phyloP scores from a whole-genome alignment of 2,888 invertebrate species.

The Lymantria monacha region DNA sequence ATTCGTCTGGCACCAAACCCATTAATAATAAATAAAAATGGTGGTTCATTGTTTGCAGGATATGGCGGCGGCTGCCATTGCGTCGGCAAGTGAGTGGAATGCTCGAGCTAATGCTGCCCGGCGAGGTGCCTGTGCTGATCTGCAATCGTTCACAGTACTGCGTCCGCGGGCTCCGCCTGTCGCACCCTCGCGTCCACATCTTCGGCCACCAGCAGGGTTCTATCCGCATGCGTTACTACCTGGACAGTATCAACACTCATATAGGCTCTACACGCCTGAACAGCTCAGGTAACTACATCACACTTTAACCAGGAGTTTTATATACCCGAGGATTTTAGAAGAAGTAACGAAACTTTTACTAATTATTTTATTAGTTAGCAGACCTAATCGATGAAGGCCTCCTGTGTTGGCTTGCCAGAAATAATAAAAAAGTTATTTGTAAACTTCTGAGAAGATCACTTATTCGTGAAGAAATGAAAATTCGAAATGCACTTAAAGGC shows the following conservation, averaged over 20 bases:
- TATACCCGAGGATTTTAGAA: neutral
- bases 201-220: conserved; percentile 79
- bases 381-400: too few relatives aligned
- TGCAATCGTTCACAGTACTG: conserved; percentile 94
- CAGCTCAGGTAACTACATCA: conserved; percentile 84
- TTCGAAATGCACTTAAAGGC: too few relatives aligned
- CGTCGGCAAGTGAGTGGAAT: conserved; percentile 95
- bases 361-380: too few relatives aligned
- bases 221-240: conserved; percentile 97
- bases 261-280: conserved; percentile 88
- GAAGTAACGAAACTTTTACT: neutral
- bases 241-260: conserved; percentile 97
- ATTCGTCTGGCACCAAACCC: too few relatives aligned
- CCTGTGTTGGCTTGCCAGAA: too few relatives aligned
- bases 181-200: conserved; percentile 38
- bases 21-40: too few relatives aligned
- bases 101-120: conserved; percentile 90
- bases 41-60: conserved; percentile 66
- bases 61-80: conserved; percentile 90
- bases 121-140: conserved; percentile 91
- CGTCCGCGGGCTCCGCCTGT: conserved; percentile 60
- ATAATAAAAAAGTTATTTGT: too few relatives aligned
- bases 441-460: too few relatives aligned
- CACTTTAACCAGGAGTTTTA: neutral
- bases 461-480: too few relatives aligned